These are phyloP conservation scores for Ammodramus savannarum DNA, from an alignment of 2,113 vertebrate species.

Conservation along the genomic window DNA sequence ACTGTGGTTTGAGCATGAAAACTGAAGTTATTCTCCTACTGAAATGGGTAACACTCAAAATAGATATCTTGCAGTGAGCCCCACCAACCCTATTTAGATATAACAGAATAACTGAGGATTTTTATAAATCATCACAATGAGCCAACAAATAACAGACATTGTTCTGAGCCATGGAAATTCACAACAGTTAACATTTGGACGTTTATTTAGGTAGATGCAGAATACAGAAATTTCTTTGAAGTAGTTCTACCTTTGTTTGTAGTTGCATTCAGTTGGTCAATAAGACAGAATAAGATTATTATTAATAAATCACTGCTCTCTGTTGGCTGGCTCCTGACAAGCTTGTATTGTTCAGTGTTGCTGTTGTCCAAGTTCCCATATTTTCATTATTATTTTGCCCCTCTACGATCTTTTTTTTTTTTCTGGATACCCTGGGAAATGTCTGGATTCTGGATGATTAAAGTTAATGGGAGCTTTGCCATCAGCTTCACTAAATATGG, in stretches of 20 bases:
- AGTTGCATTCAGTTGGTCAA: not conserved
- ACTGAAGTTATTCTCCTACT: not conserved
- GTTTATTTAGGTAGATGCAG: not conserved
- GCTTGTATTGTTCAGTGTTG: not conserved
- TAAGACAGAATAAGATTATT: not conserved
- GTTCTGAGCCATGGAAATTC: not conserved
- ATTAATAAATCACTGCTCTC: not conserved
- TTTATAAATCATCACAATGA: not conserved
- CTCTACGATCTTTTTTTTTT: not conserved
- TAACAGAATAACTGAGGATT: not conserved
- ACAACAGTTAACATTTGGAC: not conserved
- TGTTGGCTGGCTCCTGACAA: not conserved
- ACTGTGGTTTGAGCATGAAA: not conserved
- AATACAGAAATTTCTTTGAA: not conserved
- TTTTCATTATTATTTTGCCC: not conserved
- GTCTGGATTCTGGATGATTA: conserved; percentile 21
- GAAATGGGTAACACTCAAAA: not conserved
- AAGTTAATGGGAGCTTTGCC: conserved; percentile 51
- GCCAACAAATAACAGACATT: not conserved
- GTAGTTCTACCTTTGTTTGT: not conserved
- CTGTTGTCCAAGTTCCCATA: not conserved
- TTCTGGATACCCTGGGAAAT: conserved; percentile 29
- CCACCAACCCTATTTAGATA: not conserved
- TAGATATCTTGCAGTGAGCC: not conserved
- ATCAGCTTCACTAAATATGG: not conserved